Evolutionary conservation across 2,797 vertebrate genomes (phyloP).

Genomic region (Myotis findleyi): DNA sequence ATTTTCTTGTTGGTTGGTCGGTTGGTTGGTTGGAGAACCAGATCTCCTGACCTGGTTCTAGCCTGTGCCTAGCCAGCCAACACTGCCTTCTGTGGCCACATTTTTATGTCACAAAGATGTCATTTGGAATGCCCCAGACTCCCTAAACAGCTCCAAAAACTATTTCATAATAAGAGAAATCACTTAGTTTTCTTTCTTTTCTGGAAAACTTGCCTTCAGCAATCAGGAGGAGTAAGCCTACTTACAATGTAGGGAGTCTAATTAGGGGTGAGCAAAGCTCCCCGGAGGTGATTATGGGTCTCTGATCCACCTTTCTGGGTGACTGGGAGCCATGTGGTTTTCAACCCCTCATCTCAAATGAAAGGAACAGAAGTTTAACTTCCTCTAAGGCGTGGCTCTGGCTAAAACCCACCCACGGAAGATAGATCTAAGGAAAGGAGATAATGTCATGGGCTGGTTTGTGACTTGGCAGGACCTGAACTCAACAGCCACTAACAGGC

Average conservation of each 20-base stretch:
- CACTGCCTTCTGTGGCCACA: slow-evolving; percentile 28
- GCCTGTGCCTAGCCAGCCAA: background rate
- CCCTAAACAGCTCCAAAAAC: background rate
- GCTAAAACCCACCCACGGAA: background rate
- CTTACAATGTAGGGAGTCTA: background rate
- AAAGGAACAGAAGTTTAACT: slow-evolving; percentile 50
- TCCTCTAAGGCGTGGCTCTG: slow-evolving; percentile 35
- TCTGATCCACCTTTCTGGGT: slow-evolving; percentile 9
- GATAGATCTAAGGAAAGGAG: slow-evolving; percentile 31
- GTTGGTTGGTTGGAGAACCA: background rate
- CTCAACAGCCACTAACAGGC: slow-evolving; percentile 38
- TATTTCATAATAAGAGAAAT: slow-evolving; percentile 21
- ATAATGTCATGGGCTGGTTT: background rate
- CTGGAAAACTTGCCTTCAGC: slow-evolving; percentile 26
- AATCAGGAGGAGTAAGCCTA: slow-evolving; percentile 5
- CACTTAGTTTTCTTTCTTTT: background rate
- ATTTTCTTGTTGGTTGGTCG: background rate
- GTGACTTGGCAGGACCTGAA: slow-evolving; percentile 44
- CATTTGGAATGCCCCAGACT: background rate
- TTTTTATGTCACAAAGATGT: slow-evolving; percentile 7
- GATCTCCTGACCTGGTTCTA: background rate
- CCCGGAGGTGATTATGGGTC: background rate
- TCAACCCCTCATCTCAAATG: slow-evolving; percentile 13
- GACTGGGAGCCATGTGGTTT: slow-evolving; percentile 34
- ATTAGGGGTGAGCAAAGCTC: background rate